Evolutionary conservation across 2,888 invertebrate genomes (phyloP).

Genomic region (Elysia crispata): DNA sequence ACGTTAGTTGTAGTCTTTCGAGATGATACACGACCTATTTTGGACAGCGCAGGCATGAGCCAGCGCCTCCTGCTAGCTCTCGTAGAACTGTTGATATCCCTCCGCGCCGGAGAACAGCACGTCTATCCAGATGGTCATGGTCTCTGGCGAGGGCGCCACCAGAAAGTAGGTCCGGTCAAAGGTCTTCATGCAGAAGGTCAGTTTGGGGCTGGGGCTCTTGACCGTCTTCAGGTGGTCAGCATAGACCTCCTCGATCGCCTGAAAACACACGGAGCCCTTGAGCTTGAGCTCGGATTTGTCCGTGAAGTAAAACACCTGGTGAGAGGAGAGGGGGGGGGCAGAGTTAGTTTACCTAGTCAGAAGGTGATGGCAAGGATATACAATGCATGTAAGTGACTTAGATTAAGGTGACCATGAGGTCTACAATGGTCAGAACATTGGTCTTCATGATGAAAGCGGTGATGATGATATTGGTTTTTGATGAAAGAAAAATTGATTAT

Average conservation of each 20-base stretch:
- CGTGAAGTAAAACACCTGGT: conserved; percentile 88
- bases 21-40: too few relatives aligned
- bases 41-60: too few relatives aligned
- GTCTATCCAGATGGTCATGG: conserved; percentile 98
- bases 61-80: conserved; percentile 42
- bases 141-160: conserved; percentile 95
- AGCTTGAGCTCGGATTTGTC: conserved; percentile 93
- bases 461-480: too few relatives aligned
- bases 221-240: conserved; percentile 95
- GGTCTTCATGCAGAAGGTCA: conserved; percentile 96
- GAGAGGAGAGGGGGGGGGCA: too few relatives aligned
- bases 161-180: conserved; percentile 91
- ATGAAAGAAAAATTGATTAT: too few relatives aligned
- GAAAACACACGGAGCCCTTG: conserved; percentile 83
- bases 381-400: too few relatives aligned
- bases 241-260: conserved; percentile 98
- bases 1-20: too few relatives aligned
- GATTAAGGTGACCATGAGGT: too few relatives aligned
- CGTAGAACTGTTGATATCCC: conserved; percentile 85
- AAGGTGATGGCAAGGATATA: too few relatives aligned
- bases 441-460: too few relatives aligned
- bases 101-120: conserved; percentile 95
- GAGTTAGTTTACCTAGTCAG: too few relatives aligned
- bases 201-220: conserved; percentile 92
- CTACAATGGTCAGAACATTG: too few relatives aligned